Evolutionary conservation across 2,113 vertebrate genomes (phyloP).

Genomic region (Ammodytes marinus): DNA sequence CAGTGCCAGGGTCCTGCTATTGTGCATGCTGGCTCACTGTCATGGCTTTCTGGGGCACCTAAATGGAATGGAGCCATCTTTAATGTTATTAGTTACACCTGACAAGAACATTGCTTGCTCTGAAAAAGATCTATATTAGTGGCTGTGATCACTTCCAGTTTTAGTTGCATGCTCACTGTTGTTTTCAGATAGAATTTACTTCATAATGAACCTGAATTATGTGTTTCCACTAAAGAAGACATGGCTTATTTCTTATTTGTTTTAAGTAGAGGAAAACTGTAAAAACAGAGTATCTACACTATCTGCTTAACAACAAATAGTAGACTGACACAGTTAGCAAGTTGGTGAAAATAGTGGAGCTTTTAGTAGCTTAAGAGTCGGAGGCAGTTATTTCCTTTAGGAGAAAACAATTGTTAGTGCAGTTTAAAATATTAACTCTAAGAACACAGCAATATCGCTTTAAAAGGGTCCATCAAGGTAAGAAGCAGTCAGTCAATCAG

Average conservation of each 20-base stretch:
- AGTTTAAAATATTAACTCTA: no score
- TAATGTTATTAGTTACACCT: constrained; percentile 67
- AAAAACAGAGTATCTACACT: neutral
- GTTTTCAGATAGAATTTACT: constrained; percentile 47
- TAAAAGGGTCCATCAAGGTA: neutral
- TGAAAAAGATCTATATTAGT: constrained; percentile 67
- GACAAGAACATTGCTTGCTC: constrained; percentile 60
- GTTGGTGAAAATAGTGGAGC: neutral
- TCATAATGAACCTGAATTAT: constrained; percentile 27
- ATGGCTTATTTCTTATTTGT: constrained; percentile 8
- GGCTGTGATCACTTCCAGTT: constrained; percentile 44
- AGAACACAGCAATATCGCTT: no score
- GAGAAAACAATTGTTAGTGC: neutral
- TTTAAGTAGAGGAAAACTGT: neutral
- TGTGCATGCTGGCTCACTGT: constrained; percentile 62
- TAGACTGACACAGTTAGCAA: neutral
- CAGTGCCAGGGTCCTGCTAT: constrained; percentile 52
- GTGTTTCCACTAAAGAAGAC: constrained; percentile 41
- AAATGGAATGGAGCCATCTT: constrained; percentile 63
- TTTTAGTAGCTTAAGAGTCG: neutral
- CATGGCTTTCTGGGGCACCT: constrained; percentile 59
- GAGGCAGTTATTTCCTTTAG: neutral
- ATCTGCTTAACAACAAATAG: neutral
- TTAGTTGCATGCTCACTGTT: constrained; percentile 30
- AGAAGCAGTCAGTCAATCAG: neutral